Evolutionary conservation across 2,797 vertebrate species (phyloP).

Genomic region (Avahi laniger): DNA sequence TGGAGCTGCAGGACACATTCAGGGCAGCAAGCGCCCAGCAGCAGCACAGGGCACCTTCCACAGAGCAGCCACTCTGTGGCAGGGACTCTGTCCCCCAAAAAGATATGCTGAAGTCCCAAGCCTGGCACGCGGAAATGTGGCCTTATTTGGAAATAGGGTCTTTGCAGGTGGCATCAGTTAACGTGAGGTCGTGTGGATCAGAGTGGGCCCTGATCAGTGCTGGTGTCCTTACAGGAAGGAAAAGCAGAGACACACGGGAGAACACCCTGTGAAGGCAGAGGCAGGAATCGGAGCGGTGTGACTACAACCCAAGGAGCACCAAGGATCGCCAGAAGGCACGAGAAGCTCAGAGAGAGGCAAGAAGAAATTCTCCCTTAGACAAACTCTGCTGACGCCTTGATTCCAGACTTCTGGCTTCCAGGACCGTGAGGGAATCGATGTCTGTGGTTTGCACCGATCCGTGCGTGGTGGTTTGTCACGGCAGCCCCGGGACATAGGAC

Average conservation of each 20-base stretch:
- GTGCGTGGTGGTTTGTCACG: fast-evolving
- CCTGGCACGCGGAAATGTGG: background rate
- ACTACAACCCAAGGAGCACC: background rate
- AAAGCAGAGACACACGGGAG: background rate
- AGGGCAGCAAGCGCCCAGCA: background rate
- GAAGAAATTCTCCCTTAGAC: too few relatives aligned
- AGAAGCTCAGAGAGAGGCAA: background rate
- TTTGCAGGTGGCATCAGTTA: background rate
- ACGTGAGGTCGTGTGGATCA: background rate
- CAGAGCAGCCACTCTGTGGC: background rate
- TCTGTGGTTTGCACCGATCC: fast-evolving
- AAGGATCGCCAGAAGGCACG: too few relatives aligned
- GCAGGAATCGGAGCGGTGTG: background rate
- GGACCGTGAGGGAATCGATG: fast-evolving
- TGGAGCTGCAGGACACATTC: background rate
- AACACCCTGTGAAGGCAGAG: background rate
- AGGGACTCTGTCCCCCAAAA: background rate
- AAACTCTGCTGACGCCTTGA: fast-evolving
- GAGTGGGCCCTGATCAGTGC: background rate
- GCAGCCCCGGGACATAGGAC: too few relatives aligned
- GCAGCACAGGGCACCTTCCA: background rate
- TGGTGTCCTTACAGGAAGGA: background rate
- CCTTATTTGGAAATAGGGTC: background rate
- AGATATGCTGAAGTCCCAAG: background rate
- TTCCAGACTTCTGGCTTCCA: too few relatives aligned